Base-by-base conservation (phyloP, 2,113 vertebrate species). In the Ardeotis arabs region DNA sequence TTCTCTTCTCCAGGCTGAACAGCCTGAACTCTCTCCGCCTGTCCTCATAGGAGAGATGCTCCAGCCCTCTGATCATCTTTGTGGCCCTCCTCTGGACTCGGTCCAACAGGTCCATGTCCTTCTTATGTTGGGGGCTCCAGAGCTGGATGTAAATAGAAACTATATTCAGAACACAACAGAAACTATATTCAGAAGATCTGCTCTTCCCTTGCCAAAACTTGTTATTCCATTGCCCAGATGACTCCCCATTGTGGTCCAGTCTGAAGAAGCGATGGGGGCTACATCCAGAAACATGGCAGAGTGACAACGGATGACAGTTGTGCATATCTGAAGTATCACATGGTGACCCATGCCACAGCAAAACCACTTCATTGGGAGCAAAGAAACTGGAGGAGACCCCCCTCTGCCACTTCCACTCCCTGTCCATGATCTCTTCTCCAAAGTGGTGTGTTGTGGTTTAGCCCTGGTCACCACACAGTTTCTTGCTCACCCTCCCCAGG, bases 211-310 rank as follows among this genome's bases (percentile, higher is more conserved):
- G 22, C 16, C n/a, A 55, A 14, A 33, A 33, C 9, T 45, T 50
- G 7, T 45, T 24, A 8, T 31, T 68, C 25, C 2, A 0, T 66
- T 80, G 70, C 25, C 58, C 4, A 2, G 27, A 39, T 1, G 4
- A 49, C 9, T 78, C 24, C 11, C 12, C 4, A 3, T 5, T 52
- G 59, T 2, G 0, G 17, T 20, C 73, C 69, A 74, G 79, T 45
- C 75, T 89, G 60, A 66, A 63, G 60, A 12, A 62, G 12, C 1
- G 3, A 39, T 56, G n/a, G 35, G 31, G 31, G 12, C 22, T 47
- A 41, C 2, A 1, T 53, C 23, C 3, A 1, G 56, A 53, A 66
- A 33, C 2, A 0, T 15, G n/a, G 20, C 52, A 67, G 25, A 14
- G n/a, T 70, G 22, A 41, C 33, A 47, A 7, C 0, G 0, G 19